Evolutionary conservation across 2,113 vertebrate species (phyloP), one percentile per base, ranked within the genome.

Genomic region (Hylia prasina): DNA sequence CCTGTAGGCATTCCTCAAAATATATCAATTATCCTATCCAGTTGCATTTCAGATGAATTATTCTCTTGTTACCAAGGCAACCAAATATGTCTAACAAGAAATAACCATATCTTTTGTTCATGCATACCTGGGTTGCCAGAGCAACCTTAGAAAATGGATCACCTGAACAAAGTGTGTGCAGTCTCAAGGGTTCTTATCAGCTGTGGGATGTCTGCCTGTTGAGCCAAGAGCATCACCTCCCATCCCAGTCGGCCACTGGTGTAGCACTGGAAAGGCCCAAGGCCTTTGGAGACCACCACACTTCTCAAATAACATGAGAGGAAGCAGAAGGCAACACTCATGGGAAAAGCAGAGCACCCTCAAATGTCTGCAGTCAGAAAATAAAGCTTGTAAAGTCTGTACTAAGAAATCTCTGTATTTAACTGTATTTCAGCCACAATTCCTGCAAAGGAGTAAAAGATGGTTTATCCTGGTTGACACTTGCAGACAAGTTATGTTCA

Each of bases 161-260:
- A 40, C 50, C n/a, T 0, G 0, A 91, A 53, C n/a, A 66, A 77
- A 0, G 3, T 4, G 1, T 0, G 0, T 10, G 27, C 48, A 65
- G 14, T 63, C 93, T 57, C 84, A 90, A 70, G 66, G 40, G 53
- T 25, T 35, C 40, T 91, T 42, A 68, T 19, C 77, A 61, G 37
- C n/a, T 84, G 19, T 53, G 57, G 54, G 69, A 71, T 40, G 42
- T 24, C 53, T 5, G 3, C 31, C 56, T 76, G n/a, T 2, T 8
- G 31, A 93, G 54, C 42, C 81, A 91, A 53, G 37, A 92, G 48
- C 42, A 79, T 35, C 83, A 84, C 14, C 23, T 72, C 42, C 75
- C 15, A 3, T 47, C 51, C 56, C 19, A 82, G 42, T 42, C 53
- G 87, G 54, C 0, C 25, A 23, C 12, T 75, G 45, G 18, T 27